Evolutionary conservation across 2,888 invertebrate species (phyloP), one percentile per base, ranked within the genome.

Genomic region (Andrena chrysosceles): DNA sequence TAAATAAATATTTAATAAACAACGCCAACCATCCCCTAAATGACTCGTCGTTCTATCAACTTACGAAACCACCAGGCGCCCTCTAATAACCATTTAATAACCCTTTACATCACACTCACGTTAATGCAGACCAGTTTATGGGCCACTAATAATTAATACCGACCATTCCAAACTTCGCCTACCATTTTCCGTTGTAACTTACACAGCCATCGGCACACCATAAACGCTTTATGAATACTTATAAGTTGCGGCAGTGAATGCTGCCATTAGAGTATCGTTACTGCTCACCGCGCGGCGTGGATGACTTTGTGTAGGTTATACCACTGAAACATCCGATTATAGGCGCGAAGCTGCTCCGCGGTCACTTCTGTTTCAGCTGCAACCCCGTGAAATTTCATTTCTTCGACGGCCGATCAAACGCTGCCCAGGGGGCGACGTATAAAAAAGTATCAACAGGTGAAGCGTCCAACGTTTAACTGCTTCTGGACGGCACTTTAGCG

Each of bases 371-470:
- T 20, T 13, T 33, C 20, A 42, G 4, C 4, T 6, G 31, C 23
- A 2, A 13, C 6, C 7, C 7, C 31, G 33, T 26, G 20, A n/a
- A 67, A 67, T 74, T 49, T 16, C 31, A 35, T 67, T 60, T 16
- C 48, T 60, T 49, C 8, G n/a, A 8, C 48, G 16, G 16, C 8
- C 13, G 60, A n/a, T 29, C 33, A 16, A 60, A 52, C 75, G 16
- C 8, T n/a, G 42, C 13, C 4, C 49, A 52, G 29, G 6, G 8
- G 20, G 5, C 29, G 26, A 29, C 35, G 29, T 59, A 68, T 56
- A 73, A 73, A 76, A 78, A 73, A 56, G 73, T 73, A 78, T 78
- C 78, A 78, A 78, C 78, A 78, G 78, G 78, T 78, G 78, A 56
- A 78, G 16, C 68, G 62, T 54, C 68, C 73, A 67, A 42, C n/a